Evolutionary conservation across 1,140 invertebrate genomes (phyloP), one percentile per base, ranked within the genome.

Genomic region (Dreissena polymorpha): DNA sequence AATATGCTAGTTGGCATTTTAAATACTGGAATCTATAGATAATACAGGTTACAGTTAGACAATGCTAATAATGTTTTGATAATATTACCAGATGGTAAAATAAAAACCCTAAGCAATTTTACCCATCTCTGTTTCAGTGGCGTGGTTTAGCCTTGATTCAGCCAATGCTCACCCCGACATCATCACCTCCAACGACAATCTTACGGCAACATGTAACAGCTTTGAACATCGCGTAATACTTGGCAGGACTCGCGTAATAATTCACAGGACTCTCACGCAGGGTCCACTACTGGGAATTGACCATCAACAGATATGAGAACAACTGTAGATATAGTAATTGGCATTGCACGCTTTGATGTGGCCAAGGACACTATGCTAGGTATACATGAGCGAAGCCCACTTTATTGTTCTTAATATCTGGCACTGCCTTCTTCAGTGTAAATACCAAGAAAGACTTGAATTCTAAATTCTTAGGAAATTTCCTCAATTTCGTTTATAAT

Each of bases 301-400:
- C 95, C 25, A 95, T 99, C 86, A 97, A 99, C 93, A 95, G 96
- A 86, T 98, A 98, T 93, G 98, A 99, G 92, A 97, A 96, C 74
- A 97, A 99, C n/a, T 93, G 97, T 98, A 5, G 98, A 99, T 95
- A 97, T 98, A 60, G 97, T 98, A 57, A 98, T 99, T 92, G 98
- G 98, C 23, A 95, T 99, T 74, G 98, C 98, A 0, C 94, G 97
- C 86, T 96, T 97, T 85, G 98, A 99, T 91, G 97, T 98, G 49
- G 95, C 96, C 83, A 95, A 97, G 90, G 96, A 98, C 93, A 95
- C 96, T 92, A 99, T 99, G 97, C 94, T 99, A 55, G 98, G 98
- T 99, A 39, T 5, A 39, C 39, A 39, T 39, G 39, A 5, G 39
- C 2, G 39, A 39, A 39, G 39, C 39, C 2, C 39, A 39, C 39